Conservation (phyloP, 2,113 vertebrate species). For the Struthio camelus region DNA sequence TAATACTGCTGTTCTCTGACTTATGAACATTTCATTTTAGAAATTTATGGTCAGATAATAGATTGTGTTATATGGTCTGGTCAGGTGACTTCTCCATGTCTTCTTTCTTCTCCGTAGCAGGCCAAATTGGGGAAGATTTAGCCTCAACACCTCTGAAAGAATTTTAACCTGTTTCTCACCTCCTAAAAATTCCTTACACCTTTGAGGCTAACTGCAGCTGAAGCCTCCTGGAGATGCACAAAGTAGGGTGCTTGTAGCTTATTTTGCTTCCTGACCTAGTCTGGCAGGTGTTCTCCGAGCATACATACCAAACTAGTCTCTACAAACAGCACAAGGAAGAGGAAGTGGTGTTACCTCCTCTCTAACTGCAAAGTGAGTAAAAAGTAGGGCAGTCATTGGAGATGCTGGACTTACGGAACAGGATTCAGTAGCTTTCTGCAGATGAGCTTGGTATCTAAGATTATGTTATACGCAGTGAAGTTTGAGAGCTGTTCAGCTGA, state of each 20-base stretch:
- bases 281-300: neutral
- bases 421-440: neutral
- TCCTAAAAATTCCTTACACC: neutral
- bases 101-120: neutral
- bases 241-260: neutral
- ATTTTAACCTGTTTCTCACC: constrained; percentile 26
- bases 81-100: neutral
- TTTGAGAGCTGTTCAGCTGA: neutral
- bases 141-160: neutral
- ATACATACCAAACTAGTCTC: neutral
- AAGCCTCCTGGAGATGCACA: neutral
- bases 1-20: neutral
- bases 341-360: neutral
- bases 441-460: neutral
- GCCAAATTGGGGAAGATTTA: neutral
- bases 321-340: neutral
- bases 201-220: neutral
- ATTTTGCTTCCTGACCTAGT: neutral
- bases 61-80: neutral
- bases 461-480: neutral
- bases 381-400: neutral
- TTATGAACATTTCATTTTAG: neutral
- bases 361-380: neutral
- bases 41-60: neutral
- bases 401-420: neutral